These are phyloP conservation scores for Babylonia areolata DNA, from an alignment of 1,140 invertebrate species.

Conservation along the genomic window DNA sequence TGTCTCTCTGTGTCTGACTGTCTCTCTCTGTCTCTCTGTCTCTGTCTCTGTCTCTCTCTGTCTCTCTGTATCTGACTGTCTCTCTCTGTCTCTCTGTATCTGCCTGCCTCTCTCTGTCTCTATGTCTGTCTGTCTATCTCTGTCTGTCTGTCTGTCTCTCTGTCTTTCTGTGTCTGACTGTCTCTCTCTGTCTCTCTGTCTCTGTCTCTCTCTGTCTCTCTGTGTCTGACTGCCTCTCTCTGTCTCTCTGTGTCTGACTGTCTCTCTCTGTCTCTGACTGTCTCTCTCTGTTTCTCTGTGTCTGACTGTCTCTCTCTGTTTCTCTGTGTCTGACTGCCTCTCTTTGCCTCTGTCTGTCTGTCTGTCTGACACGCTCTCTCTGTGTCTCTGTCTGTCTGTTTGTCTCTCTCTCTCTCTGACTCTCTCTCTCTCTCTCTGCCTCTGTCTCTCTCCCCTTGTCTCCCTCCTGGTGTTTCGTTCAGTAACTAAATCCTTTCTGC, in stretches of 20 bases:
- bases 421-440: too few relatives aligned
- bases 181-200: background rate
- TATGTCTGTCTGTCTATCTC: background rate
- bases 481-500: too few relatives aligned
- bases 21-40: too few relatives aligned
- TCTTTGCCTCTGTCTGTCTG: background rate
- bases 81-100: too few relatives aligned
- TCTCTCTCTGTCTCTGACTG: background rate
- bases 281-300: conserved; percentile 15
- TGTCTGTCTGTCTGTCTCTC: background rate
- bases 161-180: background rate
- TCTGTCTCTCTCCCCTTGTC: too few relatives aligned
- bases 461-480: too few relatives aligned
- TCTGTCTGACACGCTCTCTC: background rate
- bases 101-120: background rate
- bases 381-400: conserved; percentile 6
- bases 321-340: background rate
- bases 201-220: background rate
- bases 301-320: background rate
- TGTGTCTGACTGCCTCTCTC: background rate
- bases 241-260: background rate
- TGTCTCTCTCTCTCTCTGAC: too few relatives aligned
- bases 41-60: too few relatives aligned
- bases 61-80: too few relatives aligned
- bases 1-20: too few relatives aligned